Percentiles rank a stretch among this genome's conserved stretches.
phyloP scores from a whole-genome alignment of 2,113 vertebrate genomes.

The Formicarius rufipectus region DNA sequence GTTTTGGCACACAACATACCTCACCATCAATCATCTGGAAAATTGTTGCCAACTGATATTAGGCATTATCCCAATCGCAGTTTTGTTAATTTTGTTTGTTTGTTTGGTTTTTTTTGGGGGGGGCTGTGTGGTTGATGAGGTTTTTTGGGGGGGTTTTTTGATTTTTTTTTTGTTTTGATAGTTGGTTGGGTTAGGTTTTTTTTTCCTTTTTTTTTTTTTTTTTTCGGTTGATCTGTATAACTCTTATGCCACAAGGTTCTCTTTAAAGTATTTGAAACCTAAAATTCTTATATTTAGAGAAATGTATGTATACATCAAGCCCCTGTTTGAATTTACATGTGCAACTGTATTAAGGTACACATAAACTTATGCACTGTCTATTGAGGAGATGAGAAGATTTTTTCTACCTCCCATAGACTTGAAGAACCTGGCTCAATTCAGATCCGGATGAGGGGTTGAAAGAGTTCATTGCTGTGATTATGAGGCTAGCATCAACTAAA shows the following conservation, averaged over 20 bases:
- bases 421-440: not conserved
- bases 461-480: not conserved
- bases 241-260: not conserved
- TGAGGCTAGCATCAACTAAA: accelerated
- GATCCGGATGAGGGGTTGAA: not conserved
- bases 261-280: not conserved
- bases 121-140: not conserved
- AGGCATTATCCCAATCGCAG: not conserved
- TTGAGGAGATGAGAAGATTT: not conserved
- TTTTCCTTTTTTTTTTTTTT: not conserved
- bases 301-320: not conserved
- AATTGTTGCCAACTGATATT: not conserved
- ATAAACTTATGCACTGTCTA: not conserved
- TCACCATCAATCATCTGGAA: not conserved
- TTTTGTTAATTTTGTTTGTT: not conserved
- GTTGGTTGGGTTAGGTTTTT: accelerated
- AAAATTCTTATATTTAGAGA: not conserved
- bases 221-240: not conserved
- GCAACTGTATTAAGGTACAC: not conserved
- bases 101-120: too few species aligned
- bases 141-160: not conserved
- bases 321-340: not conserved
- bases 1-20: not conserved
- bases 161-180: not conserved
- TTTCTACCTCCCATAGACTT: not conserved